These are phyloP conservation scores for Anolis carolinensis DNA, from an alignment of 2,113 vertebrate genomes.

Conservation along the genomic window DNA sequence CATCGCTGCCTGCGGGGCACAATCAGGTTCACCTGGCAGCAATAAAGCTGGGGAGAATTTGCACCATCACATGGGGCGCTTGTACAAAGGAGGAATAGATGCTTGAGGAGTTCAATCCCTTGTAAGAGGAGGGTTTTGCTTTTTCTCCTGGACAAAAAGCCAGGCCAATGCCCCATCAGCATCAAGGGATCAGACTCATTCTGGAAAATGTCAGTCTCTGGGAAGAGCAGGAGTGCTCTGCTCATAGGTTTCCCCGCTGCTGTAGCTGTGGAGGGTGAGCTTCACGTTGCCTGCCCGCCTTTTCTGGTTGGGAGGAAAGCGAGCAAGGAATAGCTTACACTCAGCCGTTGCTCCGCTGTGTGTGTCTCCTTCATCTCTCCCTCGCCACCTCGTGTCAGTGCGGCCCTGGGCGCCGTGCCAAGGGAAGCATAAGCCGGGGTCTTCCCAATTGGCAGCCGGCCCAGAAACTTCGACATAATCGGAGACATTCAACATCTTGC, in stretches of 20 bases:
- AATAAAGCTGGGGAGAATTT: conserved; percentile 8
- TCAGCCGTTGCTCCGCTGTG: background rate
- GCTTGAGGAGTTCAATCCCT: too few relatives aligned
- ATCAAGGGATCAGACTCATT: background rate
- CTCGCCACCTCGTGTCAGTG: conserved; percentile 39
- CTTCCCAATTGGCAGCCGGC: conserved; percentile 72
- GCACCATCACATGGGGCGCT: background rate
- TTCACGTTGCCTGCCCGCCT: background rate
- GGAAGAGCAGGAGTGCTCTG: background rate
- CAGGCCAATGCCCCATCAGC: background rate
- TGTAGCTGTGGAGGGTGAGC: too few relatives aligned
- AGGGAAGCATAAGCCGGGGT: conserved; percentile 74
- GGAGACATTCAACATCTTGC: conserved; percentile 75
- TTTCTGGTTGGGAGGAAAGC: background rate
- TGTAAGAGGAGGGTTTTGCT: too few relatives aligned
- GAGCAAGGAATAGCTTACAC: background rate
- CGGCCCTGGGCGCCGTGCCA: conserved; percentile 68
- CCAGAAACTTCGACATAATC: conserved; percentile 37
- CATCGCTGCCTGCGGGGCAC: background rate
- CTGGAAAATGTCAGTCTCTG: background rate
- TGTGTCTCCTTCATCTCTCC: background rate
- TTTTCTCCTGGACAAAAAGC: background rate
- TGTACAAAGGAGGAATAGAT: background rate
- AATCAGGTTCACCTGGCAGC: background rate
- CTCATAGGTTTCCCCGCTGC: background rate